These are phyloP conservation scores for Euphysa ruthae DNA, from an alignment of 30 jellyfish, hydroid and myxozoan species.

Conservation along the genomic window DNA sequence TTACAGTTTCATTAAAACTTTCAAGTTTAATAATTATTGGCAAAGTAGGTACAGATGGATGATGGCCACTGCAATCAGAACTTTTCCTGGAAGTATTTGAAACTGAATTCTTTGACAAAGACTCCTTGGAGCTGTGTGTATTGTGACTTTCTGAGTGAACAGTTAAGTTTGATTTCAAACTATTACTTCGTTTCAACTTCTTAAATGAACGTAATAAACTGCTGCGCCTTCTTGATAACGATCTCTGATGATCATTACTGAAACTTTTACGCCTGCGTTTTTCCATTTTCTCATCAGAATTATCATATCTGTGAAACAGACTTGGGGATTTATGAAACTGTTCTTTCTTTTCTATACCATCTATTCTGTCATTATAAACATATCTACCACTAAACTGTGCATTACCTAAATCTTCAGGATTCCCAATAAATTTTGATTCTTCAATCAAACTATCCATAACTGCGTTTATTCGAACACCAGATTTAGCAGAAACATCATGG, in stretches of 20 bases:
- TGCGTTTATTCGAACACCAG: conserved; percentile 31
- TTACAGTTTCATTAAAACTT: not conserved
- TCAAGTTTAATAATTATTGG: not conserved
- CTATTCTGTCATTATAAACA: conserved; percentile 7
- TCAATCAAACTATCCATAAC: conserved; percentile 38
- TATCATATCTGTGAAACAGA: conserved; percentile 13
- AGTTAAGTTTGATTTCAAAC: too few relatives aligned
- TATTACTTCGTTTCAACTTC: not conserved
- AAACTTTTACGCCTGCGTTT: conserved; percentile 27
- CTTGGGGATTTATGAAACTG: conserved; percentile 24
- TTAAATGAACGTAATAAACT: not conserved
- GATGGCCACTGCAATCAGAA: not conserved
- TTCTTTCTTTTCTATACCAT: not conserved
- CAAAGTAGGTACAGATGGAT: too few relatives aligned
- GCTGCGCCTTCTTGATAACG: not conserved
- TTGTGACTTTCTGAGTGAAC: too few relatives aligned
- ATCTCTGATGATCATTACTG: not conserved
- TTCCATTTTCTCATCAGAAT: conserved; percentile 37
- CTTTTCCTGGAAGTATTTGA: not conserved
- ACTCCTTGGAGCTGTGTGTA: too few relatives aligned
- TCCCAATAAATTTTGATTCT: conserved; percentile 33
- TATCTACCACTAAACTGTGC: conserved; percentile 22
- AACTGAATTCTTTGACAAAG: too few relatives aligned
- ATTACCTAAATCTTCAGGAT: conserved; percentile 14
- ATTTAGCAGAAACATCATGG: conserved; percentile 35